Conservation (phyloP, 2,113 vertebrate genomes). For the Notarius quadriscutis region DNA sequence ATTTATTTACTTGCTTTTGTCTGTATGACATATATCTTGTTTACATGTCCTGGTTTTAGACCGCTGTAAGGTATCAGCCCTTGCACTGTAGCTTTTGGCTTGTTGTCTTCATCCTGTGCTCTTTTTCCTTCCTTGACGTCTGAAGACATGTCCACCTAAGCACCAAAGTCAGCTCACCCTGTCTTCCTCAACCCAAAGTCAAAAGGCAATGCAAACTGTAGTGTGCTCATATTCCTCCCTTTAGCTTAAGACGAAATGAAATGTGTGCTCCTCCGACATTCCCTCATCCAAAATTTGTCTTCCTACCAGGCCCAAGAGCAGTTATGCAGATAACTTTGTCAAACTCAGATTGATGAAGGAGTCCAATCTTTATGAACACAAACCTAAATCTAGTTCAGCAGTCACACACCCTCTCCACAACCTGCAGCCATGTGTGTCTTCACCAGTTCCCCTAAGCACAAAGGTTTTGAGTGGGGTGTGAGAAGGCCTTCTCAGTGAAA, state of each 20-base stretch:
- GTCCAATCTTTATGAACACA: slow-evolving; percentile 35
- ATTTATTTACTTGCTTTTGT: slow-evolving; percentile 56
- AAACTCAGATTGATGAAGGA: slow-evolving; percentile 41
- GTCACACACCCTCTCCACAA: slow-evolving; percentile 30
- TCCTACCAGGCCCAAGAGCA: slow-evolving; percentile 47
- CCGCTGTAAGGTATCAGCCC: slow-evolving; percentile 49
- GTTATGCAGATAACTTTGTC: slow-evolving; percentile 52
- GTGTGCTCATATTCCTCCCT: slow-evolving; percentile 38
- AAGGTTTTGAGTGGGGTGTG: slow-evolving; percentile 55
- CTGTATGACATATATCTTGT: slow-evolving; percentile 52
- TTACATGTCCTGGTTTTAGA: slow-evolving; percentile 48
- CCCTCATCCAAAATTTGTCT: slow-evolving; percentile 40
- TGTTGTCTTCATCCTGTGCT: slow-evolving; percentile 46
- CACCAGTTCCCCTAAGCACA: slow-evolving; percentile 58
- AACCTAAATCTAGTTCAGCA: slow-evolving; percentile 21
- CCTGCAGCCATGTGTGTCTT: slow-evolving; percentile 34
- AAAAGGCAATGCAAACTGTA: slow-evolving; percentile 52
- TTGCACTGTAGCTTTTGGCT: slow-evolving; percentile 56
- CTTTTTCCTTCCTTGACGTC: slow-evolving; percentile 34
- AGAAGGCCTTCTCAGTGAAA: slow-evolving; percentile 56
- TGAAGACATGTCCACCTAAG: slow-evolving; percentile 41
- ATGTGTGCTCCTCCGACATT: slow-evolving; percentile 25
- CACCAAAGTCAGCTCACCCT: slow-evolving; percentile 53
- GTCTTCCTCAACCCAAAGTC: slow-evolving; percentile 56
- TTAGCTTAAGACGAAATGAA: slow-evolving; percentile 39